These are phyloP conservation scores for Candoia aspera DNA, from an alignment of 2,113 vertebrate genomes.

Conservation along the genomic window DNA sequence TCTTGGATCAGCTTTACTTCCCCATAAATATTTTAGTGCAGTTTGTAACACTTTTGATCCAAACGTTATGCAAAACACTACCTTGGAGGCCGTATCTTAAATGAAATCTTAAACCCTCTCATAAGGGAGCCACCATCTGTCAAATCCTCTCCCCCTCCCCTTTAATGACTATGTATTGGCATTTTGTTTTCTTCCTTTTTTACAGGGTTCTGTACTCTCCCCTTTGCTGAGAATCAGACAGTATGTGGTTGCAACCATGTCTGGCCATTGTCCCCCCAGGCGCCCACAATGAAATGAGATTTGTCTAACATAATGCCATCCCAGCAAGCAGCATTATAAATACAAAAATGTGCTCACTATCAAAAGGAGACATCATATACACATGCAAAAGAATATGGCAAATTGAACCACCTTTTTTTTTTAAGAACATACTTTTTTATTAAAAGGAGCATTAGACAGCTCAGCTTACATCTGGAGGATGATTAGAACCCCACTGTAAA, in stretches of 20 bases:
- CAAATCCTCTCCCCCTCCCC: conserved; percentile 39
- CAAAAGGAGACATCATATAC: conserved; percentile 34
- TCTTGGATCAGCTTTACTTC: conserved; percentile 24
- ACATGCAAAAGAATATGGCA: conserved; percentile 46
- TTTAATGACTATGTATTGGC: conserved; percentile 36
- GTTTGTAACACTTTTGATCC: conserved; percentile 14
- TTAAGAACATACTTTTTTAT: conserved; percentile 63
- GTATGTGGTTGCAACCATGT: fast-evolving
- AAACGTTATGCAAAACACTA: conserved; percentile 58
- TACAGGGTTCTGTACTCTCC: conserved; percentile 11
- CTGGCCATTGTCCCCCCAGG: conserved; percentile 7
- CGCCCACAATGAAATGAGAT: conserved; percentile 56
- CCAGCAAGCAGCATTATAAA: conserved; percentile 51
- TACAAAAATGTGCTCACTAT: conserved; percentile 45
- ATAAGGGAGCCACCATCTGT: conserved; percentile 46
- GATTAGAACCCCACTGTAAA: conserved; percentile 74
- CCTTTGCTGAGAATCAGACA: conserved; percentile 10
- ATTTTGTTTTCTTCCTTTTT: conserved; percentile 50
- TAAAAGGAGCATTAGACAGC: conserved; percentile 63
- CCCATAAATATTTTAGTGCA: conserved; percentile 16
- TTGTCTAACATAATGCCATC: conserved; percentile 51
- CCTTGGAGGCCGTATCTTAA: conserved; percentile 44
- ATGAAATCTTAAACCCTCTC: conserved; percentile 46
- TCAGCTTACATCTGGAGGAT: conserved; percentile 56
- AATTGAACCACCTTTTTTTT: conserved; percentile 57